These are phyloP conservation scores for Torymus tubicola DNA, from an alignment of 2,888 invertebrate species.

Conservation along the genomic window DNA sequence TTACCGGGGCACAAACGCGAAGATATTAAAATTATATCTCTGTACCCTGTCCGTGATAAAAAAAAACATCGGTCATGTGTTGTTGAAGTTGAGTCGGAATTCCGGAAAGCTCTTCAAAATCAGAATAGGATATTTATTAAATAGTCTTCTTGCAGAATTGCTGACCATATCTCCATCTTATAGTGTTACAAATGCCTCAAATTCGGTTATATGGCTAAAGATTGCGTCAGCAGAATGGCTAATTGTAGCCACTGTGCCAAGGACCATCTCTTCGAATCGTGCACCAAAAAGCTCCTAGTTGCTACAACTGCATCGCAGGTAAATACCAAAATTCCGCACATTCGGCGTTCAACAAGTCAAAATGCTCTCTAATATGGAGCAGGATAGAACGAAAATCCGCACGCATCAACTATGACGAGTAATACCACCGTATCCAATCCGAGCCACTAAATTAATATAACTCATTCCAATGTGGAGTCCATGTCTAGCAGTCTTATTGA, in stretches of 20 bases:
- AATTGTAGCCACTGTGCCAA: neutral
- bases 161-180: neutral
- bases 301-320: neutral
- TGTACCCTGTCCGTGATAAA: neutral
- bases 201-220: neutral
- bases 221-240: neutral
- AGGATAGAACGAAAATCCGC: neutral
- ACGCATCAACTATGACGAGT: constrained; percentile 1
- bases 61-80: neutral
- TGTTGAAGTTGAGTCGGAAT: neutral
- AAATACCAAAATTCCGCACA: neutral
- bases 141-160: neutral
- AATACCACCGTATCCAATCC: too few species aligned
- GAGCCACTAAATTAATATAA: neutral
- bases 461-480: neutral
- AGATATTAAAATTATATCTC: neutral
- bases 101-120: neutral
- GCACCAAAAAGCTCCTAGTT: neutral
- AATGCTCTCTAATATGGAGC: neutral
- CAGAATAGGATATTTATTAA: neutral
- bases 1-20: neutral
- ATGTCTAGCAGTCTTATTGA: neutral
- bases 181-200: too few species aligned
- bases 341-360: neutral
- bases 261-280: neutral